These are phyloP conservation scores for Achatina immaculata DNA, from an alignment of 1,140 invertebrate genomes.

Conservation along the genomic window DNA sequence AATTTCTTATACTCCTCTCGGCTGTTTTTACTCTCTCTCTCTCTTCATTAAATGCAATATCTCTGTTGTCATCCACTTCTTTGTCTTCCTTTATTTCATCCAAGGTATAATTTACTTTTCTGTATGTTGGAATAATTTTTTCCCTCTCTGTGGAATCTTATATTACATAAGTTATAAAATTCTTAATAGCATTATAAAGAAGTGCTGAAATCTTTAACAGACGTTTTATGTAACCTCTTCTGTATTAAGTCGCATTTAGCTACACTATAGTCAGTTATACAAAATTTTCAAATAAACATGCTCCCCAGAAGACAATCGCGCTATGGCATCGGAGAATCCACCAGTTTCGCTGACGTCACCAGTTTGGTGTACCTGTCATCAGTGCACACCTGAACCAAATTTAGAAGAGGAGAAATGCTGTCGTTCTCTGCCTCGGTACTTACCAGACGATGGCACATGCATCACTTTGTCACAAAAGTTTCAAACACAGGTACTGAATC, in stretches of 20 bases:
- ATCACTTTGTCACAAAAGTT: conserved; percentile 1
- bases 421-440: background rate
- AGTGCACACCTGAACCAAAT: background rate
- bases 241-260: background rate
- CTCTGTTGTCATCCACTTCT: no score
- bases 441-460: background rate
- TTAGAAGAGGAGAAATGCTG: conserved; percentile 6
- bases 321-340: background rate
- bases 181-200: conserved; percentile 4
- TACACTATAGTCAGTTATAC: background rate
- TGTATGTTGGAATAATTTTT: no score
- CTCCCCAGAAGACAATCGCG: background rate
- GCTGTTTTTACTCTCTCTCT: no score
- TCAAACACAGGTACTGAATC: background rate
- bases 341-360: no score
- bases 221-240: background rate
- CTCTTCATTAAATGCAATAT: no score
- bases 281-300: background rate
- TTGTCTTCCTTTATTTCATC: no score
- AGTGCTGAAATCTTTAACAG: background rate
- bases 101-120: no score
- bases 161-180: conserved; percentile 6
- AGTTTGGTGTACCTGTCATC: background rate
- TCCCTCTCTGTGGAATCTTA: no score
- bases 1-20: no score